A percentile compares a stretch with the other conserved stretches of the same genome.
Conservation (phyloP, 2,888 invertebrate genomes). For the Spodoptera exigua region DNA sequence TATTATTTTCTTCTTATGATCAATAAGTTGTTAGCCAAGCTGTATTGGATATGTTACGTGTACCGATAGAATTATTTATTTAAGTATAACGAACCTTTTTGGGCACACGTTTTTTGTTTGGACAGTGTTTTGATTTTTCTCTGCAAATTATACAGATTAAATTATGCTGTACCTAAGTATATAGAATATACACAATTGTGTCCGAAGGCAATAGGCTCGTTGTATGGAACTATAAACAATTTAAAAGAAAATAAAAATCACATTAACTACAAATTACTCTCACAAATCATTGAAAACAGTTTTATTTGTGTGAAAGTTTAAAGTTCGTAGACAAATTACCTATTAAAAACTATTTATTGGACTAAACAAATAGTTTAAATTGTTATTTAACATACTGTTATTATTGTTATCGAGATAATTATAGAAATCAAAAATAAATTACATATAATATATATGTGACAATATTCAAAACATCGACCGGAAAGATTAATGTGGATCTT, state of each 20-base stretch:
- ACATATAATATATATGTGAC: slow-evolving; percentile 62
- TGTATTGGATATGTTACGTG: no score
- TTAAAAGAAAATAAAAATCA: slow-evolving; percentile 2
- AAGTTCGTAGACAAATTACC: slow-evolving; percentile 49
- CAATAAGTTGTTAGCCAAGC: no score
- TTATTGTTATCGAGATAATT: slow-evolving; percentile 43
- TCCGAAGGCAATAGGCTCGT: no score
- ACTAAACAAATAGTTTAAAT: slow-evolving; percentile 47
- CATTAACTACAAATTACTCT: slow-evolving; percentile 28
- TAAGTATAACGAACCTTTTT: no score
- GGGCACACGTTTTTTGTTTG: no score
- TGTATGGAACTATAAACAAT: no score
- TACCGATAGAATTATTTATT: no score
- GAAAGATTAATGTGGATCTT: slow-evolving; percentile 58
- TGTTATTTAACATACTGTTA: slow-evolving; percentile 49
- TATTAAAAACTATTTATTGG: slow-evolving; percentile 57
- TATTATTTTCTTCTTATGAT: no score
- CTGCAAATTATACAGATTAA: no score
- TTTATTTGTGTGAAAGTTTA: slow-evolving; percentile 43
- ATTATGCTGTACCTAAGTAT: no score
- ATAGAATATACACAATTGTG: no score
- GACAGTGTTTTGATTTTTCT: no score
- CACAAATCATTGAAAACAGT: slow-evolving; percentile 52
- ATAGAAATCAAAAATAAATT: slow-evolving; percentile 54
- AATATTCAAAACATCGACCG: slow-evolving; percentile 60